Evolutionary conservation across 1,140 invertebrate genomes (phyloP).

Genomic region (Uloborus diversus): DNA sequence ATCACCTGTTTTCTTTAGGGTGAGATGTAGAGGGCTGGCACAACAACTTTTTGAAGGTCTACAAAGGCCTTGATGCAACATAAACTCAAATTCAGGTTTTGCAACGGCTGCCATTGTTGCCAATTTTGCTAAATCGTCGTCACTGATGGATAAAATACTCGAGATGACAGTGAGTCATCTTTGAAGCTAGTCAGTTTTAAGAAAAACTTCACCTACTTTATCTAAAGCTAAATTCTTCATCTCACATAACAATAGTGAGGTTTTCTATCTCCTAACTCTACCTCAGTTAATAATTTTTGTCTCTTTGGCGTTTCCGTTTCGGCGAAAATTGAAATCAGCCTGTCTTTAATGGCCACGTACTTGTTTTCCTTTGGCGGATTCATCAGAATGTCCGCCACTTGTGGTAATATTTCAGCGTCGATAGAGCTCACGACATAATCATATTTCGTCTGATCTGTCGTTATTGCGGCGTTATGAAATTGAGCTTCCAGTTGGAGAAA

Average conservation of each 20-base stretch:
- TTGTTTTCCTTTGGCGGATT: background rate
- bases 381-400: background rate
- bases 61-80: slow-evolving; percentile 46
- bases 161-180: background rate
- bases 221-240: background rate
- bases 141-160: slow-evolving; percentile 6
- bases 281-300: slow-evolving; percentile 12
- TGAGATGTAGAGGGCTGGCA: slow-evolving; percentile 60
- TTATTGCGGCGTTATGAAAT: slow-evolving; percentile 55
- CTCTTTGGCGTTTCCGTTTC: background rate
- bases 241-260: background rate
- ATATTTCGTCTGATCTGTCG: slow-evolving; percentile 56
- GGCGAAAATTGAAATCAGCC: background rate
- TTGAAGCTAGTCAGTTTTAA: slow-evolving; percentile 9
- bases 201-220: background rate
- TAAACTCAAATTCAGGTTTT: slow-evolving; percentile 34
- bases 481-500: slow-evolving; percentile 61
- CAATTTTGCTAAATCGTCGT: background rate
- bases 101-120: background rate
- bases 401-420: slow-evolving; percentile 5
- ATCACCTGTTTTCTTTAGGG: slow-evolving; percentile 50
- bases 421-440: slow-evolving; percentile 23
- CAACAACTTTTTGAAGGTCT: slow-evolving; percentile 58
- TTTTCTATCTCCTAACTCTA: background rate
- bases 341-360: background rate